phyloP scores from a whole-genome alignment of 37 sponge, comb jelly and placozoan species.

The Ianthella basta region DNA sequence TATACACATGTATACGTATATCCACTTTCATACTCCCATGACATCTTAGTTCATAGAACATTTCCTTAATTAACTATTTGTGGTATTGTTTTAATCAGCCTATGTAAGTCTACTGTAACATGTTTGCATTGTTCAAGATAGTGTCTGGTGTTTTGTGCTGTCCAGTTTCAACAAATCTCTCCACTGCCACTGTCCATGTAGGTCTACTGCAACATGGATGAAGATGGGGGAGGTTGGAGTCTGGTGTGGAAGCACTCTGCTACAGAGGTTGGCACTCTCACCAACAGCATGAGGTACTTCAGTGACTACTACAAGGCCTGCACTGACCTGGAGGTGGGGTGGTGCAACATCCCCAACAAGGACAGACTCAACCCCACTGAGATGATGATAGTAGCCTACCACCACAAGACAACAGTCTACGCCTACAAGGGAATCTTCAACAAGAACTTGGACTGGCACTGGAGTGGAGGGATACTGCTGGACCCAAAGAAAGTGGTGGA shows the following conservation, averaged over 20 bases:
- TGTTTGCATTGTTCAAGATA: constrained; percentile 73
- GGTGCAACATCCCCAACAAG: constrained; percentile 20
- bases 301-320: constrained; percentile 6
- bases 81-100: too few species aligned
- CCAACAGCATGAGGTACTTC: background rate
- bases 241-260: constrained; percentile 14
- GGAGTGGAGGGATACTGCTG: constrained; percentile 21
- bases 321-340: background rate
- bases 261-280: background rate
- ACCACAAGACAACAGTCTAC: background rate
- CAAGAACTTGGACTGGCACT: background rate
- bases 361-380: constrained; percentile 17
- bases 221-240: background rate
- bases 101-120: constrained; percentile 65
- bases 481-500: constrained; percentile 17
- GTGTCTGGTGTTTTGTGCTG: constrained; percentile 38
- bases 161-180: too few species aligned
- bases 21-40: constrained; percentile 22
- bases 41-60: constrained; percentile 61
- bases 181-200: background rate
- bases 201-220: constrained; percentile 16
- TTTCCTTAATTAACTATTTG: too few species aligned
- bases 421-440: constrained; percentile 18
- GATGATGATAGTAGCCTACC: constrained; percentile 18
- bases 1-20: background rate